Evolutionary conservation across 2,113 vertebrate species (phyloP).

Genomic region (Sapajus apella): DNA sequence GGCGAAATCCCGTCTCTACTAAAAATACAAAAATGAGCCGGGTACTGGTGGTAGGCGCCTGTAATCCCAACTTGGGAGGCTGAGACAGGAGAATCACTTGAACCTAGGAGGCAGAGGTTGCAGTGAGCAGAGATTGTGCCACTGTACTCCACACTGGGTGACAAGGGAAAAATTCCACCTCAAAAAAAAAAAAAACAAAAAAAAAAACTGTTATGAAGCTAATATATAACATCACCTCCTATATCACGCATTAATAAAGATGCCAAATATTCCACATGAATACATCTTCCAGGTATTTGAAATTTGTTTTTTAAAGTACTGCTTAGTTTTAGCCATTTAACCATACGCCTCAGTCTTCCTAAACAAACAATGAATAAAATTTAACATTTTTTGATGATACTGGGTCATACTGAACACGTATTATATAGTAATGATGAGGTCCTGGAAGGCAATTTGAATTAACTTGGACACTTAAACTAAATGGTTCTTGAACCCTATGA

Average conservation of each 20-base stretch:
- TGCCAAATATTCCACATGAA: background rate
- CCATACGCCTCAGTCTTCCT: background rate
- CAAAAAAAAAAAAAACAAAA: no score
- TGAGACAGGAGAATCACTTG: no score
- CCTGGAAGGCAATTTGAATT: background rate
- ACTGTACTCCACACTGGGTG: no score
- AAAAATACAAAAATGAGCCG: no score
- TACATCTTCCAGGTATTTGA: background rate
- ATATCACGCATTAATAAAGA: background rate
- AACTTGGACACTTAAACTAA: background rate
- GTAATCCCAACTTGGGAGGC: no score
- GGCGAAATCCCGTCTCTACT: no score
- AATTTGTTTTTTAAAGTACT: background rate
- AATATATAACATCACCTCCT: background rate
- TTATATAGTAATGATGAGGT: background rate
- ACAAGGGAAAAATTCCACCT: no score
- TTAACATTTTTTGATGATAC: background rate
- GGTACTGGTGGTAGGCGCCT: no score
- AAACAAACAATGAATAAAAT: slow-evolving; percentile 2
- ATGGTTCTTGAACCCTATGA: background rate
- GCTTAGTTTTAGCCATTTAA: slow-evolving; percentile 11
- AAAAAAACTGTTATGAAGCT: background rate
- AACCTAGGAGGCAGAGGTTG: no score
- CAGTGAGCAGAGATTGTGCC: no score
- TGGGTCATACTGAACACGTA: background rate